Percentiles rank a stretch among this genome's conserved stretches.
Conservation (phyloP, 2,888 invertebrate species). For the Nymphalis c-album region DNA sequence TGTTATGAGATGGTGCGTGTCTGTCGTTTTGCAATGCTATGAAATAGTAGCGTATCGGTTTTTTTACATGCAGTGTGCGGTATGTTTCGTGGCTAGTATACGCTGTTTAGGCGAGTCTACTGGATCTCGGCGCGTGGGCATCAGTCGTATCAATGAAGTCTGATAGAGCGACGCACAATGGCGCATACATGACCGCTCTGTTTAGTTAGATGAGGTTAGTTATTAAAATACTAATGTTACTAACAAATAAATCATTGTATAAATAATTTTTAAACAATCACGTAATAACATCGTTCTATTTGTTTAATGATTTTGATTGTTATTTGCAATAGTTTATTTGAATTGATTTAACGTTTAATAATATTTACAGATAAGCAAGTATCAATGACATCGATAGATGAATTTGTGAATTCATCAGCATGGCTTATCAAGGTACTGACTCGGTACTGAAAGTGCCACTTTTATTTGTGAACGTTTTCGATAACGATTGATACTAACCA, state of each 20-base stretch:
- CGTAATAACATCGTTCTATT: background rate
- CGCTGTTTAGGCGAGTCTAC: constrained; percentile 7
- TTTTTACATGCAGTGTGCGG: constrained; percentile 14
- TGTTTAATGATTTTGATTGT: background rate
- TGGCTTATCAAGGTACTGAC: constrained; percentile 75
- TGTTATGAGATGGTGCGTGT: constrained; percentile 59
- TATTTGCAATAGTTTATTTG: background rate
- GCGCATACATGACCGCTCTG: constrained; percentile 40
- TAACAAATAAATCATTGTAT: background rate
- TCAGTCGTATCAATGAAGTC: constrained; percentile 50
- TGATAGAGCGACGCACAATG: constrained; percentile 49
- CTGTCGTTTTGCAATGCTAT: constrained; percentile 48
- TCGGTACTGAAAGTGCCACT: constrained; percentile 55
- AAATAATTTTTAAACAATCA: background rate
- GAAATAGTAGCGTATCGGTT: constrained; percentile 41
- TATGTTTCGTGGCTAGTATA: background rate
- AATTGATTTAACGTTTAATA: constrained; percentile 26
- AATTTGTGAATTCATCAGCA: constrained; percentile 75
- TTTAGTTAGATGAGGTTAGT: constrained; percentile 60
- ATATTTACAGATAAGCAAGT: constrained; percentile 54
- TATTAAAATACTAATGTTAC: constrained; percentile 9
- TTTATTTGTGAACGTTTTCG: constrained; percentile 16
- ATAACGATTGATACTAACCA: constrained; percentile 2
- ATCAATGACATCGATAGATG: constrained; percentile 72
- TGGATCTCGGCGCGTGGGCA: constrained; percentile 16